A percentile compares a stretch with the other conserved stretches of the same genome.
These are phyloP conservation scores for Spatulosminthurus flaviceps DNA, from an alignment of 2,888 invertebrate species.

Conservation along the genomic window DNA sequence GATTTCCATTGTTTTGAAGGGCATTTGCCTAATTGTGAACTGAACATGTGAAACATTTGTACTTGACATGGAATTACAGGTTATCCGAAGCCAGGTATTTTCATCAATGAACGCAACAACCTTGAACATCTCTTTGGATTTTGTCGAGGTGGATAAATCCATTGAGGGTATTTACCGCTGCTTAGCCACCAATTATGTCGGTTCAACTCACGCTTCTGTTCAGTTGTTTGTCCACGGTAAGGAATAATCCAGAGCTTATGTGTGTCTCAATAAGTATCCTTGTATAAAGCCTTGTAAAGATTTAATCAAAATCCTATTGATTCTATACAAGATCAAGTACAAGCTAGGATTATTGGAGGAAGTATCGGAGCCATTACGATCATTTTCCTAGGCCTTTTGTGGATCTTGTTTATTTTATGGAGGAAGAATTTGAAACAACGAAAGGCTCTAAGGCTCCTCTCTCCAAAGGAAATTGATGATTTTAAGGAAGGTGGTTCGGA, in stretches of 20 bases:
- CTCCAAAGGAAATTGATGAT: background rate
- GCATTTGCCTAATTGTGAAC: too few relatives aligned
- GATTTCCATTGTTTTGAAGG: background rate
- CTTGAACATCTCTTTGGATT: background rate
- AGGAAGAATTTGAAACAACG: background rate
- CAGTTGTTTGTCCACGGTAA: background rate
- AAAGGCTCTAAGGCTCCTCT: background rate
- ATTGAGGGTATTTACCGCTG: slow-evolving; percentile 22
- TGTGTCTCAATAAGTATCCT: too few relatives aligned
- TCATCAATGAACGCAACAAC: background rate
- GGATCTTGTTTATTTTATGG: background rate
- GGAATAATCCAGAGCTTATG: too few relatives aligned
- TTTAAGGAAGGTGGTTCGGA: background rate
- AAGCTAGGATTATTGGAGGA: background rate
- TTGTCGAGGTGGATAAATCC: slow-evolving; percentile 21
- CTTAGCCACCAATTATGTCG: background rate
- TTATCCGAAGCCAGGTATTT: background rate
- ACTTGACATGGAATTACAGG: too few relatives aligned
- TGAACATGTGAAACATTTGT: too few relatives aligned
- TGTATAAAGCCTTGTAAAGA: too few relatives aligned
- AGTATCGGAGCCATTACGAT: background rate
- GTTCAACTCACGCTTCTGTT: background rate
- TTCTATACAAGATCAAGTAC: too few relatives aligned
- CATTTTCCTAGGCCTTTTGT: background rate
- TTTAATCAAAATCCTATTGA: too few relatives aligned